Evolutionary conservation across 2,113 vertebrate genomes (phyloP).

Genomic region (Protobothrops flavoviridis): DNA sequence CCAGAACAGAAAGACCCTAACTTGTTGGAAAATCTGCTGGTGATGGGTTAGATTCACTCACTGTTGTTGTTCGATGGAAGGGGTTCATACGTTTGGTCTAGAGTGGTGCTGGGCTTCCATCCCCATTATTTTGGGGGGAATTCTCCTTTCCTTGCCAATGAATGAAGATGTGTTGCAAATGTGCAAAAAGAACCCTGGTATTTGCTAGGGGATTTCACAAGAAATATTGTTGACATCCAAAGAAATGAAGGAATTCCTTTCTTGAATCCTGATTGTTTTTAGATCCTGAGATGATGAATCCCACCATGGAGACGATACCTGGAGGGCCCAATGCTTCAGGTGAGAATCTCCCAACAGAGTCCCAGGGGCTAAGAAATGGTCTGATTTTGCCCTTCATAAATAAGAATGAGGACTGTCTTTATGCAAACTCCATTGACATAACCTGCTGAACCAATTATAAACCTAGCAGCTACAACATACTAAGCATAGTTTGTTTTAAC

Average conservation of each 20-base stretch:
- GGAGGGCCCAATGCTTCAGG: too few relatives aligned
- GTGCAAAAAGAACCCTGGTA: background rate
- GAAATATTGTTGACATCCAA: background rate
- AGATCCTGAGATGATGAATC: background rate
- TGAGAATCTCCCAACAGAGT: background rate
- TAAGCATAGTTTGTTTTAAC: background rate
- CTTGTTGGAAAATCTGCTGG: background rate
- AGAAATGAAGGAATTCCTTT: background rate
- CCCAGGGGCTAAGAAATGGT: background rate
- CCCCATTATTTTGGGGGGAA: too few relatives aligned
- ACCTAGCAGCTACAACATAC: background rate
- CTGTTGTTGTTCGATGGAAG: background rate
- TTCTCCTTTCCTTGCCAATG: too few relatives aligned
- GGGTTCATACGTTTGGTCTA: too few relatives aligned
- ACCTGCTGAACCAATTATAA: background rate
- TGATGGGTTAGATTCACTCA: background rate
- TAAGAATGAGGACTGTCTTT: background rate
- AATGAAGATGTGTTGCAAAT: too few relatives aligned
- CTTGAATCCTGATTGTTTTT: background rate
- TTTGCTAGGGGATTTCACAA: background rate
- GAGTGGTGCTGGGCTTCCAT: too few relatives aligned
- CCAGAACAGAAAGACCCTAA: background rate
- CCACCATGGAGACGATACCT: too few relatives aligned
- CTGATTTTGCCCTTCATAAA: background rate
- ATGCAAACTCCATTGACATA: background rate